Percentiles rank a stretch among this genome's conserved stretches.
phyloP scores from a whole-genome alignment of 2,113 vertebrate species.

The Pandion haliaetus region DNA sequence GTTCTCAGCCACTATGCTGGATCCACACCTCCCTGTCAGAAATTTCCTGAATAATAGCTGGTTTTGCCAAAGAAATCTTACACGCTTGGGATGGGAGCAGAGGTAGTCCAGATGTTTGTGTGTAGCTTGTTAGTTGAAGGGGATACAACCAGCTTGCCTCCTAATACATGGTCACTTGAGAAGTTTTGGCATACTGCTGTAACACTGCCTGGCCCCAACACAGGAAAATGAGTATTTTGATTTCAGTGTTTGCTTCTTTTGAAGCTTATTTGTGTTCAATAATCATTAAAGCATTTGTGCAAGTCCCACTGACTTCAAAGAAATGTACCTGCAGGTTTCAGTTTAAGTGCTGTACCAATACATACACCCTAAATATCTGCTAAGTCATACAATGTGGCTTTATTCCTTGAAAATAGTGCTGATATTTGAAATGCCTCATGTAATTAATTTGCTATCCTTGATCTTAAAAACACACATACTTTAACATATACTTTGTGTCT shows the following conservation, averaged over 20 bases:
- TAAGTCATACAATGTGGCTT: neutral
- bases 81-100: neutral
- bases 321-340: neutral
- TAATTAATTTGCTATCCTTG: neutral
- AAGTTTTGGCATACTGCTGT: neutral
- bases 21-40: neutral
- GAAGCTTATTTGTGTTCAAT: neutral
- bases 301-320: neutral
- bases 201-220: fast-evolving
- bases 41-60: neutral
- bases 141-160: neutral
- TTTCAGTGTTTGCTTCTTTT: neutral
- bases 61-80: neutral
- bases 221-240: neutral
- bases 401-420: neutral
- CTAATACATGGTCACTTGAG: neutral
- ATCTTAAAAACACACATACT: neutral
- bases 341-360: neutral
- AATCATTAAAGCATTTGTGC: neutral
- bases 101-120: neutral
- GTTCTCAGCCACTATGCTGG: neutral
- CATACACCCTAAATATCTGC: neutral
- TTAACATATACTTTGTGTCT: neutral
- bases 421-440: neutral
- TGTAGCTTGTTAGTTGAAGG: neutral